A percentile compares a stretch with the other conserved stretches of the same genome.
Evolutionary conservation across 2,888 invertebrate genomes (phyloP).

Genomic region (Teleogryllus oceanicus): DNA sequence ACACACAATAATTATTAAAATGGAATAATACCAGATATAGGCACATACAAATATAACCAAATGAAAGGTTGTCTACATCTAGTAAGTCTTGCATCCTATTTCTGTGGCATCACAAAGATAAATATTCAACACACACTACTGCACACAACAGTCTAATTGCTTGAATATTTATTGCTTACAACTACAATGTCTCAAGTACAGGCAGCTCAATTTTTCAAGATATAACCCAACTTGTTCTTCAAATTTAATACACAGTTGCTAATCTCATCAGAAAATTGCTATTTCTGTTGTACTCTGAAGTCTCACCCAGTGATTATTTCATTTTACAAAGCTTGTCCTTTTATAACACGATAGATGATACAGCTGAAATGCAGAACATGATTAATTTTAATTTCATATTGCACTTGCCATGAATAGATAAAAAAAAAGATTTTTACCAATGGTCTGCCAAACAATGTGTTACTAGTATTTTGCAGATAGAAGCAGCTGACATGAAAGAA

Average conservation of each 20-base stretch:
- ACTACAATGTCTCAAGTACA: background rate
- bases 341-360: background rate
- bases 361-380: background rate
- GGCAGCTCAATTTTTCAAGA: background rate
- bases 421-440: background rate
- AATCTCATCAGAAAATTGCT: background rate
- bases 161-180: background rate
- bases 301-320: background rate
- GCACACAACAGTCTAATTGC: background rate
- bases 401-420: background rate
- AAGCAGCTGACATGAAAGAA: too few relatives aligned
- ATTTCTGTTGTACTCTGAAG: background rate
- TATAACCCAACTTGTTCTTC: background rate
- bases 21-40: constrained; percentile 4
- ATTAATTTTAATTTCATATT: background rate
- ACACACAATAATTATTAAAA: background rate
- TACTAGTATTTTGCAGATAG: too few relatives aligned
- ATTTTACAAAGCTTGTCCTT: background rate
- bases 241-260: background rate
- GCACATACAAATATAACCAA: background rate
- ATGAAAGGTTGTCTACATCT: background rate
- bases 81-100: background rate
- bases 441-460: background rate
- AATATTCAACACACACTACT: constrained; percentile 2
- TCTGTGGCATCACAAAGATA: background rate